These are phyloP conservation scores for Gymnoscopelus microlampas DNA, from an alignment of 2,797 vertebrate genomes.

Conservation along the genomic window DNA sequence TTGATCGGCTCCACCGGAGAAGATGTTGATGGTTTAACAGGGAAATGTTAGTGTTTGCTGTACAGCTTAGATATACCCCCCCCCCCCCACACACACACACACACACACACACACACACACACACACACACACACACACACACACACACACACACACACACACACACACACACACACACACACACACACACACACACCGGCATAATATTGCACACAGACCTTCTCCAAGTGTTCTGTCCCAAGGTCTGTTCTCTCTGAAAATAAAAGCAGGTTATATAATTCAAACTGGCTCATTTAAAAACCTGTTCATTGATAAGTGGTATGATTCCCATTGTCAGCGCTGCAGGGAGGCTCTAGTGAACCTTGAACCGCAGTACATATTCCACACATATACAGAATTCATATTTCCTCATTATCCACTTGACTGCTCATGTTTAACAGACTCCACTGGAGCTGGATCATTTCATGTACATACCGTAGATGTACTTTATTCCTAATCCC, in stretches of 20 bases:
- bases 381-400: too few relatives aligned
- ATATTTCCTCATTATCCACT: too few relatives aligned
- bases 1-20: slow-evolving; percentile 80
- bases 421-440: too few relatives aligned
- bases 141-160: too few relatives aligned
- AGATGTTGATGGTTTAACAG: slow-evolving; percentile 78
- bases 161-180: too few relatives aligned
- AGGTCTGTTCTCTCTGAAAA: slow-evolving; percentile 56
- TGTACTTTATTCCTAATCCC: too few relatives aligned
- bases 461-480: too few relatives aligned
- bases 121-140: slow-evolving; percentile 6
- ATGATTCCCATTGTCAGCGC: slow-evolving; percentile 23
- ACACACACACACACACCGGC: not conserved
- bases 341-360: too few relatives aligned
- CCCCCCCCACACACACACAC: slow-evolving; percentile 16
- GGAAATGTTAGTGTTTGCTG: slow-evolving; percentile 76
- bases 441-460: too few relatives aligned
- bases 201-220: slow-evolving; percentile 34
- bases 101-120: slow-evolving; percentile 7
- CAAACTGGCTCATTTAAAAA: too few relatives aligned
- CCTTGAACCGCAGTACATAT: too few relatives aligned
- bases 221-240: slow-evolving; percentile 55
- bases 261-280: slow-evolving; percentile 18
- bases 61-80: slow-evolving; percentile 69
- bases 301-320: slow-evolving; percentile 61